Percentiles rank a stretch among this genome's conserved stretches.
Evolutionary conservation across 2,888 invertebrate genomes (phyloP).

Genomic region (Chymomyza caudatula): DNA sequence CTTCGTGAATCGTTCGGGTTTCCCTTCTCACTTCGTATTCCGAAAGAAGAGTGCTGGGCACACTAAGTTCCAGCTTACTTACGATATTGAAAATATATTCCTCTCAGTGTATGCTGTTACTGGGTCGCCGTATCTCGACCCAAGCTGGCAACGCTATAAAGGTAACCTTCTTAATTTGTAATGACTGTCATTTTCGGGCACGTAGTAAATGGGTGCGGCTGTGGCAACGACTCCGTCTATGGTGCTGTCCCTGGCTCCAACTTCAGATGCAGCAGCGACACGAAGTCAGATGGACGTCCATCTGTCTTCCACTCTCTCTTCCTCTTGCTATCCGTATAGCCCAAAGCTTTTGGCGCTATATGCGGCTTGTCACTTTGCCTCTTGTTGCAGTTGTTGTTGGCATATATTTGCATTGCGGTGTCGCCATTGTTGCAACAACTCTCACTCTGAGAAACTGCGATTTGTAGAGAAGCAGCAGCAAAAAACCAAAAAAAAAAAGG

Average conservation of each 20-base stretch:
- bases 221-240: constrained; percentile 6
- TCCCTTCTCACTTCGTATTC: too few relatives aligned
- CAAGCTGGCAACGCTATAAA: constrained; percentile 28
- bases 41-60: too few relatives aligned
- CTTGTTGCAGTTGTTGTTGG: constrained; percentile 45
- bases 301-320: constrained; percentile 26
- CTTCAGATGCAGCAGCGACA: neutral
- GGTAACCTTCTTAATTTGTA: constrained; percentile 70
- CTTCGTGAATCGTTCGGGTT: too few relatives aligned
- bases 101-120: neutral
- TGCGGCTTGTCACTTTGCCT: constrained; percentile 61
- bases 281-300: constrained; percentile 38
- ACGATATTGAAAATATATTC: neutral
- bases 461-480: constrained; percentile 44
- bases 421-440: constrained; percentile 32
- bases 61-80: too few relatives aligned
- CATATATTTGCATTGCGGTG: constrained; percentile 68
- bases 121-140: neutral
- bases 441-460: constrained; percentile 37
- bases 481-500: constrained; percentile 36
- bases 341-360: constrained; percentile 51
- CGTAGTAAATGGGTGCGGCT: constrained; percentile 48
- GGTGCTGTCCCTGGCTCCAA: constrained; percentile 10
- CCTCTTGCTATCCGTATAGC: constrained; percentile 33
- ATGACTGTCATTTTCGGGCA: constrained; percentile 60